Percentiles rank a stretch among this genome's conserved stretches.
Evolutionary conservation across 2,888 invertebrate species (phyloP).

Genomic region (Acrocyrtus sp.): DNA sequence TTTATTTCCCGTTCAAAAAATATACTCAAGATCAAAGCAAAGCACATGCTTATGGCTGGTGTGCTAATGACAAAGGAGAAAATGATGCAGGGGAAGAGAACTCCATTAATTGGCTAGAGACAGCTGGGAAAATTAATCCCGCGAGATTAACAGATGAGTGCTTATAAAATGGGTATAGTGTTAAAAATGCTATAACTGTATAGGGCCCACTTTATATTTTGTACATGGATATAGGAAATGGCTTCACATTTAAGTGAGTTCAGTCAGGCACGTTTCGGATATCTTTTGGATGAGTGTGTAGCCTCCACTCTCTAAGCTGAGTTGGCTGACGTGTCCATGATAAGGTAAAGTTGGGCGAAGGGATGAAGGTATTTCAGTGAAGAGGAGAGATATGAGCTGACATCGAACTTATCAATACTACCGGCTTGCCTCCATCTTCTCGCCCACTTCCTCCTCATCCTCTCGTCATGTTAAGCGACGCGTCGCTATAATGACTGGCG

Average conservation of each 20-base stretch:
- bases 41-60: not conserved
- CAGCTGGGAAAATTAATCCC: constrained; percentile 63
- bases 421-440: constrained; percentile 29
- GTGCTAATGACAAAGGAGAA: constrained; percentile 18
- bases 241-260: too few relatives aligned
- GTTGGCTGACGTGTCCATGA: constrained; percentile 44
- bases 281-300: too few relatives aligned
- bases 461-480: not conserved
- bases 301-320: too few relatives aligned
- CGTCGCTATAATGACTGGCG: not conserved
- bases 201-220: too few relatives aligned
- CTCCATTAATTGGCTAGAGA: constrained; percentile 62
- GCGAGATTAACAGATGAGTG: constrained; percentile 47
- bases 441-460: constrained; percentile 13
- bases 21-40: constrained; percentile 28
- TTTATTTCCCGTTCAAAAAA: too few relatives aligned
- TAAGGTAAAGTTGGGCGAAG: constrained; percentile 42
- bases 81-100: constrained; percentile 14
- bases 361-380: constrained; percentile 19
- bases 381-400: constrained; percentile 43
- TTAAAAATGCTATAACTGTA: too few relatives aligned
- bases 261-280: too few relatives aligned
- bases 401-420: constrained; percentile 42
- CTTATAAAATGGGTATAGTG: constrained; percentile 3
- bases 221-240: too few relatives aligned